These are phyloP conservation scores for Charaxes varanes DNA, from an alignment of 1,140 invertebrate species.

Conservation along the genomic window DNA sequence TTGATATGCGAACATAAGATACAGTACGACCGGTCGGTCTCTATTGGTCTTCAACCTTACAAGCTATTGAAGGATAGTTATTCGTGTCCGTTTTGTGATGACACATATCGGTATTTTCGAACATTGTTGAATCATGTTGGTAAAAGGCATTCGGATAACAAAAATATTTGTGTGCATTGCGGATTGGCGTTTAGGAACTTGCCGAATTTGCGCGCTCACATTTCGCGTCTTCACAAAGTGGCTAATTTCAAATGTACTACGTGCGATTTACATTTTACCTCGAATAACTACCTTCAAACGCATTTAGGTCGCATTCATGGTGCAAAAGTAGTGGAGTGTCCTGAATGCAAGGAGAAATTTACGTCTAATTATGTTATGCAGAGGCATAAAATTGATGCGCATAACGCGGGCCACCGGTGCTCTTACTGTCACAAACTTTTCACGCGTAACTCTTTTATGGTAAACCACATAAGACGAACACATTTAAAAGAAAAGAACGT, in stretches of 20 bases:
- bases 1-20: constrained; percentile 41
- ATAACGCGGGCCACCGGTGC: constrained; percentile 50
- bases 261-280: constrained; percentile 43
- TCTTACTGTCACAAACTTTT: constrained; percentile 50
- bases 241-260: constrained; percentile 38
- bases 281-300: constrained; percentile 41
- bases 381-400: constrained; percentile 49
- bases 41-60: constrained; percentile 39
- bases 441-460: constrained; percentile 55
- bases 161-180: constrained; percentile 53
- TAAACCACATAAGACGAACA: constrained; percentile 48
- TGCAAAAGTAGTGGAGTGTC: constrained; percentile 45
- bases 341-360: constrained; percentile 48
- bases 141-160: constrained; percentile 44
- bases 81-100: constrained; percentile 40
- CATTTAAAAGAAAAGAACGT: constrained; percentile 63
- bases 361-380: constrained; percentile 49
- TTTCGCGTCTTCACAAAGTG: constrained; percentile 34
- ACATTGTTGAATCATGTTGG: constrained; percentile 45
- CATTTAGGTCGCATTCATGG: constrained; percentile 48
- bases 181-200: constrained; percentile 42
- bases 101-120: constrained; percentile 43
- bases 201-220: constrained; percentile 45
- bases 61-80: constrained; percentile 49
- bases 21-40: constrained; percentile 38